Base-by-base conservation (phyloP, 2,888 invertebrate species). In the Phengaris alcon region DNA sequence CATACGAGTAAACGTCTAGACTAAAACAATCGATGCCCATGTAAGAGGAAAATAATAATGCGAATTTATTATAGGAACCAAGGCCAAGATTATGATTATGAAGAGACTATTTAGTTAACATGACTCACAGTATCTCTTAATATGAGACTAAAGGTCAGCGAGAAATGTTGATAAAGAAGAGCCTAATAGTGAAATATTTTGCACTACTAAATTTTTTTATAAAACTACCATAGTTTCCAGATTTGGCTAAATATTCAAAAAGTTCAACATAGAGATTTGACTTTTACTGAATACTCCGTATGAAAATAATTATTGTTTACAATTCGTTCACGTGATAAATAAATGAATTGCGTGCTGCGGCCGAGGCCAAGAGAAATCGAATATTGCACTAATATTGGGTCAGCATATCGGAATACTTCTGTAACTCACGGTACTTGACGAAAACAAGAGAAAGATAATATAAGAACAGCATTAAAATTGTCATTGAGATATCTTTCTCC, bases 331-430 rank as follows among this genome's bases (percentile, higher is more conserved):
- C 77, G 76, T 77, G 77, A 69, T 78, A 74, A 74, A 72, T 77
- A 74, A 79, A 77, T 74, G 77, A 79, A 80, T 78, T 86, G 87
- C 88, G 86, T 88, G 87, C 84, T 81, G 84, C 84, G 86, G 88
- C 84, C 90, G 89, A 87, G 88, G 90, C 85, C 86, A 80, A 88
- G 90, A 87, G 91, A 92, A 91, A 93, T 90, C 93, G 88, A 85
- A 84, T 84, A 79, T 83, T 83, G 84, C 78, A 78, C 75, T 78
- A 72, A 70, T 75, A 75, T 59, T 75, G 75, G 75, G 75, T 75
- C 75, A 75, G 35, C 70, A 70, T 54, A 72, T 72, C 52, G 72
- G 72, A 54, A 52, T 54, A 52, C 52, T 54, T 54, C 52, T 72
- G 22, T 15, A 22, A 52, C 12, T 46, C 68, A 46, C 44, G 68